Conservation (phyloP, 2,888 invertebrate genomes). For the Dendrolimus pini region DNA sequence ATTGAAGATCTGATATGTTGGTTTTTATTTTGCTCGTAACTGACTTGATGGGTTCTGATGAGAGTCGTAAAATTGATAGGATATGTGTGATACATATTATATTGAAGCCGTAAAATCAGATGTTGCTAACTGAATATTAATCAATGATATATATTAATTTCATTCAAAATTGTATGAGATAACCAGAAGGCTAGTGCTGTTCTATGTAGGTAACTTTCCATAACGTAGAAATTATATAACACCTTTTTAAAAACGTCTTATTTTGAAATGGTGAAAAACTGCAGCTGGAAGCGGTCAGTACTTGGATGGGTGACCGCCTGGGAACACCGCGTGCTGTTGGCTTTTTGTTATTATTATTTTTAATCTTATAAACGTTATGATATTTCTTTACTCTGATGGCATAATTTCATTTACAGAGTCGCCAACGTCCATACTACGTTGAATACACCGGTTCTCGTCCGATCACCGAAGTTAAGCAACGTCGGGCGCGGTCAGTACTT, state of each 20-base stretch:
- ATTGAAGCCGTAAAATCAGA: neutral
- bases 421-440: slow-evolving; percentile 9
- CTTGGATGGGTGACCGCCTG: slow-evolving; percentile 69
- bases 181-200: too few species aligned
- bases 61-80: neutral
- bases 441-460: slow-evolving; percentile 62
- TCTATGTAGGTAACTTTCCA: too few species aligned
- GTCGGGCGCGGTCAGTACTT: slow-evolving; percentile 70
- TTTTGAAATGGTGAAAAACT: too few species aligned
- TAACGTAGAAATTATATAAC: too few species aligned
- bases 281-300: slow-evolving; percentile 27
- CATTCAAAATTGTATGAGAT: too few species aligned
- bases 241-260: too few species aligned
- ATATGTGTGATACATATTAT: slow-evolving; percentile 17
- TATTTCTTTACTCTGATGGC: too few species aligned
- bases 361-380: too few species aligned
- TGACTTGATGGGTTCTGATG: neutral
- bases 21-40: slow-evolving; percentile 47
- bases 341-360: slow-evolving; percentile 20
- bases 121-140: too few species aligned
- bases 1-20: slow-evolving; percentile 66
- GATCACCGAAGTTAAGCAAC: slow-evolving; percentile 73
- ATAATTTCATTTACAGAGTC: too few species aligned
- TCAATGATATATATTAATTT: too few species aligned
- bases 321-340: slow-evolving; percentile 56